Conservation (phyloP, 2,797 vertebrate genomes). For the Chaenodraco wilsoni region DNA sequence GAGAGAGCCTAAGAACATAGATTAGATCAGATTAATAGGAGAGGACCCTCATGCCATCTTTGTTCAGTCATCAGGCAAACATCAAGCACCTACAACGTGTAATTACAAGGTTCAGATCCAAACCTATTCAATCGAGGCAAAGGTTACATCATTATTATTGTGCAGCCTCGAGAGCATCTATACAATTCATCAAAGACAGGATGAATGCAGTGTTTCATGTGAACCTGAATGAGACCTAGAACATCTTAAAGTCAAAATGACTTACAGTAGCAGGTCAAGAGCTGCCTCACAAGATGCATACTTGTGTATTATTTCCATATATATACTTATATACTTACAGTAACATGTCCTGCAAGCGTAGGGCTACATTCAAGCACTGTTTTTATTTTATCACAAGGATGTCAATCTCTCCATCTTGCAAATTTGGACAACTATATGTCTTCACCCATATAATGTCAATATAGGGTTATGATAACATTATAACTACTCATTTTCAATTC, state of each 20-base stretch:
- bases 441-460: neutral
- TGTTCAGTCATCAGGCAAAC: neutral
- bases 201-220: neutral
- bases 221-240: neutral
- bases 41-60: neutral
- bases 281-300: neutral
- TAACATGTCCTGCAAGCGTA: neutral
- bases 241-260: neutral
- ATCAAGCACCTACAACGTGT: neutral
- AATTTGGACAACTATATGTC: neutral
- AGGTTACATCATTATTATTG: no score
- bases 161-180: neutral
- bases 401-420: neutral
- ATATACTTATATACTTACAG: neutral
- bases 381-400: neutral
- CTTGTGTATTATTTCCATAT: neutral
- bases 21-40: slow-evolving; percentile 4
- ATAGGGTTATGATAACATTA: neutral
- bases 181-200: neutral
- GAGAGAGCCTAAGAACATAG: neutral
- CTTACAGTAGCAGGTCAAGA: neutral
- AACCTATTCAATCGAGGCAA: neutral
- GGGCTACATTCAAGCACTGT: neutral
- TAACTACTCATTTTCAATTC: neutral
- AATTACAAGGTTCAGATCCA: neutral